Conservation (phyloP, 2,888 invertebrate species). For the Diarsia brunnea region DNA sequence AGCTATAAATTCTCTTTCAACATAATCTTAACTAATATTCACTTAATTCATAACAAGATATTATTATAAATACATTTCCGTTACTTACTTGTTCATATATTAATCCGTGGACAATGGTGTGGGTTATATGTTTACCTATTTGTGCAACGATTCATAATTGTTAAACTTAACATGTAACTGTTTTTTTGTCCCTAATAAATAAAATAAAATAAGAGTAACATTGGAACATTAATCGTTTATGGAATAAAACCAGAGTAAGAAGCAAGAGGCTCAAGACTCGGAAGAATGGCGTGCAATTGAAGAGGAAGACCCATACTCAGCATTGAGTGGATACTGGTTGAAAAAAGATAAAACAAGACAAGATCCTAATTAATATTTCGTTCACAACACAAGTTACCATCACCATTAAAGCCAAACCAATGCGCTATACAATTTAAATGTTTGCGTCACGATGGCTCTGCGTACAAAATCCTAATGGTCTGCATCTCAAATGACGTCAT, state of each 20-base stretch:
- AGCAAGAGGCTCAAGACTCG: not conserved
- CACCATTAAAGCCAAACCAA: slow-evolving; percentile 23
- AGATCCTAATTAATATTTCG: slow-evolving; percentile 17
- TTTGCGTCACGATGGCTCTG: slow-evolving; percentile 61
- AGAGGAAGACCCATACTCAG: not conserved
- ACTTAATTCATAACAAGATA: too few species aligned
- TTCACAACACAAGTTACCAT: slow-evolving; percentile 16
- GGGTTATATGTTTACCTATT: too few species aligned
- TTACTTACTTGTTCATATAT: too few species aligned
- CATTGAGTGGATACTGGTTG: not conserved
- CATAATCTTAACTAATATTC: too few species aligned
- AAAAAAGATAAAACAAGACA: not conserved
- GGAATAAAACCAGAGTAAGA: not conserved
- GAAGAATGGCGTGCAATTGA: not conserved
- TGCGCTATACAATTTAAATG: slow-evolving; percentile 51
- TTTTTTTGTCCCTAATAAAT: too few species aligned
- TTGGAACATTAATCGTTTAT: not conserved
- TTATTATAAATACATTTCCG: too few species aligned
- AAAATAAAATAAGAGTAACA: too few species aligned
- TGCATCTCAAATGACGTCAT: slow-evolving; percentile 74
- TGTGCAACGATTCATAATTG: too few species aligned
- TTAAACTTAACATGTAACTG: too few species aligned
- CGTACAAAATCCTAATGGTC: slow-evolving; percentile 65
- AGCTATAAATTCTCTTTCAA: too few species aligned
- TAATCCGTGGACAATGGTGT: too few species aligned